These are phyloP conservation scores for Tyria jacobaeae DNA, from an alignment of 2,888 invertebrate genomes.

Conservation along the genomic window DNA sequence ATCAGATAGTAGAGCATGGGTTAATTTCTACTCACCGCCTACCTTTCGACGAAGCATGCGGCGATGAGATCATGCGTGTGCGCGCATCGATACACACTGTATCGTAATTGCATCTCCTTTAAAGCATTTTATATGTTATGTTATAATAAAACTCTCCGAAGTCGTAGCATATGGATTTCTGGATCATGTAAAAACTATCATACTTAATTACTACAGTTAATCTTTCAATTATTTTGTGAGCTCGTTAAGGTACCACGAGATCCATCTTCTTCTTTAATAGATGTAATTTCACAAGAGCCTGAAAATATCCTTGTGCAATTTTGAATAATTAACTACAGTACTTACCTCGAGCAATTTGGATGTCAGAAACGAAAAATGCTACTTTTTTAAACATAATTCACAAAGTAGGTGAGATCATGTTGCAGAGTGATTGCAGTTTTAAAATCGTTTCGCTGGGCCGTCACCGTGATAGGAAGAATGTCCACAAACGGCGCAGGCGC, in stretches of 20 bases:
- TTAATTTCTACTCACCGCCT: slow-evolving; percentile 67
- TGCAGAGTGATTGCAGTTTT: slow-evolving; percentile 67
- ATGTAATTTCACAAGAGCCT: slow-evolving; percentile 5
- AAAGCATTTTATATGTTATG: no score
- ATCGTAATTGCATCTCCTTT: slow-evolving; percentile 71
- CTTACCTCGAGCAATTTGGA: slow-evolving; percentile 28
- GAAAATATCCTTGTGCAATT: slow-evolving; percentile 7
- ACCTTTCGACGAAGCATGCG: slow-evolving; percentile 64
- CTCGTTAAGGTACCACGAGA: background rate
- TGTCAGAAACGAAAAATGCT: slow-evolving; percentile 34
- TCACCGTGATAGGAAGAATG: slow-evolving; percentile 69
- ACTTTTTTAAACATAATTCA: slow-evolving; percentile 44
- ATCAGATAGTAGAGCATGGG: slow-evolving; percentile 53
- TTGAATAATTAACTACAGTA: slow-evolving; percentile 19
- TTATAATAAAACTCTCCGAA: slow-evolving; percentile 48
- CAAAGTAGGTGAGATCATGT: slow-evolving; percentile 68
- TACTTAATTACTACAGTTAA: slow-evolving; percentile 24
- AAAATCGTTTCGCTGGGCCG: slow-evolving; percentile 64
- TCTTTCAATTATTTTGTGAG: slow-evolving; percentile 19
- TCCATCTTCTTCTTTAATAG: background rate
- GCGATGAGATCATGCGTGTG: slow-evolving; percentile 49
- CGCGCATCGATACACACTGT: slow-evolving; percentile 55
- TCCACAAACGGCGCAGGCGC: slow-evolving; percentile 59
- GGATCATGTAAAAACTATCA: slow-evolving; percentile 25
- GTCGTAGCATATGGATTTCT: slow-evolving; percentile 41